A percentile compares a stretch with the other conserved stretches of the same genome.
Evolutionary conservation across 2,113 vertebrate genomes (phyloP).

Genomic region (Lanius ludovicianus): DNA sequence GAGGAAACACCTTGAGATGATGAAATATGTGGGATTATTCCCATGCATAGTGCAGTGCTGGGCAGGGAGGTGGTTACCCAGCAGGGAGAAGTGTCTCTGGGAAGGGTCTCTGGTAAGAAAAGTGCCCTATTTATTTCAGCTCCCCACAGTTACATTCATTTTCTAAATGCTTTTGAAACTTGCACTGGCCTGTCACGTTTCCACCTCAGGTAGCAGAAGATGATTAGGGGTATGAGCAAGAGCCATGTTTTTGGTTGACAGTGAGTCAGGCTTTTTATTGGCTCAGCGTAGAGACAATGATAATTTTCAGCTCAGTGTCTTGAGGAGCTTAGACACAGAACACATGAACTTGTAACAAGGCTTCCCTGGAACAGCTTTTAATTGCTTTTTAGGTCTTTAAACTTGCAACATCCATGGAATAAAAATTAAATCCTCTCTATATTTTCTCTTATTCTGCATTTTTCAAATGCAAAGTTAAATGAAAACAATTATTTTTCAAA

Average conservation of each 20-base stretch:
- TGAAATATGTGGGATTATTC: neutral
- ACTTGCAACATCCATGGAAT: neutral
- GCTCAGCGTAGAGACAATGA: neutral
- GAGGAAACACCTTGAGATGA: neutral
- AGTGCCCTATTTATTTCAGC: constrained; percentile 36
- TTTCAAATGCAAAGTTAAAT: neutral
- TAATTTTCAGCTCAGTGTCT: constrained; percentile 41
- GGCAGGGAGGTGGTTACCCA: constrained; percentile 14
- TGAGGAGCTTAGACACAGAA: neutral
- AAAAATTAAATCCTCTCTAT: neutral
- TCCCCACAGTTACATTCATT: constrained; percentile 1
- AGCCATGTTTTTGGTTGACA: neutral
- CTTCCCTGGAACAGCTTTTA: constrained; percentile 28
- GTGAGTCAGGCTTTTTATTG: neutral
- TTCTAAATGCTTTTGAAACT: constrained; percentile 32
- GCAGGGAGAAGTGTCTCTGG: neutral
- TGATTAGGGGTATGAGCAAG: neutral
- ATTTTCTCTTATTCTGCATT: neutral
- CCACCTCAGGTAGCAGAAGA: neutral
- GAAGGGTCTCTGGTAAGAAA: neutral
- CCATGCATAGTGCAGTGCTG: neutral
- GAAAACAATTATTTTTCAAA: neutral
- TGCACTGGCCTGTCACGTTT: neutral
- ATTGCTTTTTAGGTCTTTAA: neutral
- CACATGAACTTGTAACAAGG: neutral